Percentiles rank a stretch among this genome's conserved stretches.
Conservation (phyloP, 2,888 invertebrate genomes). For the Rhodophaea formosa region DNA sequence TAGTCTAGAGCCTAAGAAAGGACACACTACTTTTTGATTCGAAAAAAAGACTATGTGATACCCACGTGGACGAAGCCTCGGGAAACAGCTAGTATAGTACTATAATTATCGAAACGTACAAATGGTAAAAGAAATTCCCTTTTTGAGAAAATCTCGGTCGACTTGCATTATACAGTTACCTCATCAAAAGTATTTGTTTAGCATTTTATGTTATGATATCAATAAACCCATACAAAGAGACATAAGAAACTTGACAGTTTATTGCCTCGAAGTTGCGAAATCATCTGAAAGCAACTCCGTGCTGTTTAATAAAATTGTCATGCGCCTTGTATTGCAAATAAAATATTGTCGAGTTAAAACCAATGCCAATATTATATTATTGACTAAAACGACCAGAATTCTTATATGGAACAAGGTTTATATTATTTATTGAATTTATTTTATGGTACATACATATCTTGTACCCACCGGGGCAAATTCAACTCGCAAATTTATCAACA, state of each 20-base stretch:
- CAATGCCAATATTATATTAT: neutral
- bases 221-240: neutral
- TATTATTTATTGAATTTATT: too few species aligned
- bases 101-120: too few species aligned
- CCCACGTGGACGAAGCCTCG: too few species aligned
- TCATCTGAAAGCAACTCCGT: neutral
- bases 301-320: neutral
- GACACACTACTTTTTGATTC: too few species aligned
- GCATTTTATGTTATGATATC: neutral
- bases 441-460: too few species aligned
- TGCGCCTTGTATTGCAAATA: slow-evolving; percentile 3
- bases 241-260: neutral
- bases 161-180: neutral
- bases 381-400: too few species aligned
- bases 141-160: neutral
- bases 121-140: neutral
- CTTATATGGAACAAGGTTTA: too few species aligned
- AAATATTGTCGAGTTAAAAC: slow-evolving; percentile 3
- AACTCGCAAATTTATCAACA: too few species aligned
- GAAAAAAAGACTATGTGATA: too few species aligned
- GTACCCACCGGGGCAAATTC: too few species aligned
- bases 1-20: too few species aligned
- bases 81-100: too few species aligned
- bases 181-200: neutral
- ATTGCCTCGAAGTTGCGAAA: neutral